phyloP scores from a whole-genome alignment of 2,797 vertebrate species.

The Strix occidentalis region DNA sequence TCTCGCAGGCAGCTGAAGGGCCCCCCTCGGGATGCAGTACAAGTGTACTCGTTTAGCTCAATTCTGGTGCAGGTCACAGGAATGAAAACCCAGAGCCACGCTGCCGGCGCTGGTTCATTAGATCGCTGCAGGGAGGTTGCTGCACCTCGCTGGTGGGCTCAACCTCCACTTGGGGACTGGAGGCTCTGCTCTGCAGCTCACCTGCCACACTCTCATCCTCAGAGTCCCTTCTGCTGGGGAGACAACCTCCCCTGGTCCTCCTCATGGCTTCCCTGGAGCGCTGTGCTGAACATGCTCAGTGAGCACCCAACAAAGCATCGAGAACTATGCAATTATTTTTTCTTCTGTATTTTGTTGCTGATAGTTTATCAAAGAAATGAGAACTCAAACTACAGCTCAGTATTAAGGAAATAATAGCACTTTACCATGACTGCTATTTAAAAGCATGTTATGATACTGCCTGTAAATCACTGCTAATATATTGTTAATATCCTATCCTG shows the following conservation, averaged over 20 bases:
- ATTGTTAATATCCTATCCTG: conserved; percentile 55
- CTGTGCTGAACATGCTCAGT: conserved; percentile 10
- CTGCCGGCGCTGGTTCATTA: no score
- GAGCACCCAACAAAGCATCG: not conserved
- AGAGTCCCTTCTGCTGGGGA: not conserved
- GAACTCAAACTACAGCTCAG: conserved; percentile 61
- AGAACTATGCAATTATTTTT: conserved; percentile 18
- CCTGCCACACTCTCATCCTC: not conserved
- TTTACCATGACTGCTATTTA: conserved; percentile 46
- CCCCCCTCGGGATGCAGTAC: not conserved
- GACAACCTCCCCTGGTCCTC: not conserved
- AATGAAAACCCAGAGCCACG: rapidly evolving
- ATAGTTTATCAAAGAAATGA: conserved; percentile 54
- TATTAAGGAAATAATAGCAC: conserved; percentile 56
- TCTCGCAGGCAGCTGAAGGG: not conserved
- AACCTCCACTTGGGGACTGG: not conserved
- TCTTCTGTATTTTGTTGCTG: conserved; percentile 30
- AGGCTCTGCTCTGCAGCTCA: not conserved
- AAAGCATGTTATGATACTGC: conserved; percentile 56
- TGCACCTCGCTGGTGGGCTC: not conserved
- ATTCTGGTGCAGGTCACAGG: rapidly evolving
- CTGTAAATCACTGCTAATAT: conserved; percentile 59
- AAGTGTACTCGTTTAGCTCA: rapidly evolving
- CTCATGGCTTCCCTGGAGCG: not conserved
- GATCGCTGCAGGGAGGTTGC: not conserved